A percentile compares a stretch with the other conserved stretches of the same genome.
Evolutionary conservation across 92 coral and sea anemone species (phyloP).

Genomic region (Epizoanthus ramosus): DNA sequence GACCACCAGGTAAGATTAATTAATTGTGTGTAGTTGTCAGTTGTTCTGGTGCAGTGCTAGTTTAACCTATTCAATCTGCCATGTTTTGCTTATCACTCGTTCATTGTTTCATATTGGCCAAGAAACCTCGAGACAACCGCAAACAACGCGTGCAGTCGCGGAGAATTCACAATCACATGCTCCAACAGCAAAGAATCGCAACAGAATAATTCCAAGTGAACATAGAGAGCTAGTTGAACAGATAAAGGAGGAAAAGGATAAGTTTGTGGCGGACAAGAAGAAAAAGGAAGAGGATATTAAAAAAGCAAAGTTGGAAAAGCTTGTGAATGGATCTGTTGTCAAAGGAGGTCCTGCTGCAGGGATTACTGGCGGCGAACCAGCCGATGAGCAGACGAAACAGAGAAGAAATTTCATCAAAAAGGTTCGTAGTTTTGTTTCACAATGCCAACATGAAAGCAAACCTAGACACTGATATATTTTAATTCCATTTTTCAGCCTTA

Average conservation of each 20-base stretch:
- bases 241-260: conserved; percentile 86
- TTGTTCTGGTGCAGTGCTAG: background rate
- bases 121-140: background rate
- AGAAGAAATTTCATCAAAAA: conserved; percentile 77
- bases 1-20: conserved; percentile 47
- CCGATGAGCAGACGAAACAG: conserved; percentile 71
- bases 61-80: background rate
- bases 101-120: background rate
- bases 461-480: background rate
- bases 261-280: conserved; percentile 67
- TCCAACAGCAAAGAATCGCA: background rate
- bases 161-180: background rate
- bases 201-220: conserved; percentile 31
- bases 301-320: conserved; percentile 68
- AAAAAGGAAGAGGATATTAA: conserved; percentile 70
- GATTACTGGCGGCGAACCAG: conserved; percentile 81
- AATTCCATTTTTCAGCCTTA: too few relatives aligned
- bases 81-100: too few relatives aligned
- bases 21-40: background rate
- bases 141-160: background rate
- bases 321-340: conserved; percentile 56
- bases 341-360: conserved; percentile 47
- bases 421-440: conserved; percentile 49
- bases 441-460: background rate
- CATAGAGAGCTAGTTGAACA: conserved; percentile 71